Conservation (phyloP, 2,888 invertebrate genomes). For the Pristionchus entomophagus region DNA sequence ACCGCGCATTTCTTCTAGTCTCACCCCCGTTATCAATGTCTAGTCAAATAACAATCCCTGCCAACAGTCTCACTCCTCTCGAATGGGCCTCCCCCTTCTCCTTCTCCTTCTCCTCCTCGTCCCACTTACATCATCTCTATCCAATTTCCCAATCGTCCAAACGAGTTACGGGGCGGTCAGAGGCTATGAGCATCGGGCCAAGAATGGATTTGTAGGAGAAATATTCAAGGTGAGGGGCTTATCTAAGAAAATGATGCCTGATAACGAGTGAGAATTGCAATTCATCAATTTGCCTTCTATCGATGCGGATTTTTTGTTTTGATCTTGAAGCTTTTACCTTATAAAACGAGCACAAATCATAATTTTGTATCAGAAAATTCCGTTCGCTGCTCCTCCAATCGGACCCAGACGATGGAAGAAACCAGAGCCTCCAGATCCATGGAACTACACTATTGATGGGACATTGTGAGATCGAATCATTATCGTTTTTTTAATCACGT, state of each 20-base stretch:
- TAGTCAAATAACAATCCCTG: background rate
- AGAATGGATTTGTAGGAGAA: slow-evolving; percentile 25
- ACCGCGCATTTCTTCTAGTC: background rate
- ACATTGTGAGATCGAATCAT: background rate
- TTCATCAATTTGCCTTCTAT: too few species aligned
- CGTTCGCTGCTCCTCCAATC: slow-evolving; percentile 22
- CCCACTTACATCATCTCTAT: slow-evolving; percentile 4
- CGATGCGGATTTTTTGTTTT: background rate
- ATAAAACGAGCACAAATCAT: too few species aligned
- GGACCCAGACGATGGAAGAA: slow-evolving; percentile 36
- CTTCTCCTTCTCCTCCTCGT: background rate
- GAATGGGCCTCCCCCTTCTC: background rate
- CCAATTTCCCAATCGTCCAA: background rate
- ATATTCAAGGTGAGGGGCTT: slow-evolving; percentile 1
- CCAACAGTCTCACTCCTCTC: background rate
- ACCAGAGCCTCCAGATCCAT: background rate
- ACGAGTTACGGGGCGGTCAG: background rate
- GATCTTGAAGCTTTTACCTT: too few species aligned
- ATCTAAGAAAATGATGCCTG: background rate
- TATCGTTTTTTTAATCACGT: background rate
- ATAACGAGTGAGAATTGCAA: too few species aligned
- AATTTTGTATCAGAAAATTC: slow-evolving; percentile 2
- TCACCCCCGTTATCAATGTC: background rate
- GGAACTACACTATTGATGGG: slow-evolving; percentile 33
- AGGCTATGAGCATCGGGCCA: slow-evolving; percentile 1